Evolutionary conservation across 2,888 invertebrate species (phyloP), one percentile per base, ranked within the genome.

Genomic region (Pristionchus arcanus): DNA sequence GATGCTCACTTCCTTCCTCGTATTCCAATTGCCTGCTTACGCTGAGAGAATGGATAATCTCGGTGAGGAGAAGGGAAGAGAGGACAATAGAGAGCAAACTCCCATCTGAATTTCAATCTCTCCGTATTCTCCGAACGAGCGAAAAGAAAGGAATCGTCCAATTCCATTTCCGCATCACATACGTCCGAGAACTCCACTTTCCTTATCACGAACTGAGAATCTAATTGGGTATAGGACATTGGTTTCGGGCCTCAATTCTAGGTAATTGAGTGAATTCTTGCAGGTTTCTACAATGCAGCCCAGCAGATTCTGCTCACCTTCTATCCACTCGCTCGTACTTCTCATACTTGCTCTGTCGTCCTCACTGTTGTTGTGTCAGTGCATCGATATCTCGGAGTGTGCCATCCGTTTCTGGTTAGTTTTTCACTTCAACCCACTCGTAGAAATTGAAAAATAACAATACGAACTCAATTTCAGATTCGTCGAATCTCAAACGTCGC

Each of bases 381-480:
- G 7, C 93, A 94, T 90, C 91, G 94, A 34, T 94, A 94, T 87
- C 91, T 94, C 13, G 94, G 93, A 37, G 93, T 94, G 7, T 94
- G 94, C 90, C 94, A 94, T 91, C 94, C 94, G 25, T 94, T 94
- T 83, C 88, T 91, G 91, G 92, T 92, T n/a, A 25, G 81, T 49
- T 37, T 19, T 71, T 71, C 0, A 2, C 31, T 21, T 34, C 25
- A 19, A 25, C 42, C 42, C 7, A 53, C 28, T 49, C 49, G 59
- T 0, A 55, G 21, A 55, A 55, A 42, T 3, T 84, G 59, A 16
- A n/a, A 15, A 53, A 28, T 53, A 28, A 85, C 21, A 28, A 63
- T 59, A 2, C 15, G 13, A 0, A 42, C n/a, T n/a, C n/a, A 9
- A 21, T 37, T 93, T 74, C 88, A 94, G 94, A 93, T 93, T 15